Percentiles rank a stretch among this genome's conserved stretches.
Evolutionary conservation across 2,113 vertebrate species (phyloP).

Genomic region (Vanacampus margaritifer): DNA sequence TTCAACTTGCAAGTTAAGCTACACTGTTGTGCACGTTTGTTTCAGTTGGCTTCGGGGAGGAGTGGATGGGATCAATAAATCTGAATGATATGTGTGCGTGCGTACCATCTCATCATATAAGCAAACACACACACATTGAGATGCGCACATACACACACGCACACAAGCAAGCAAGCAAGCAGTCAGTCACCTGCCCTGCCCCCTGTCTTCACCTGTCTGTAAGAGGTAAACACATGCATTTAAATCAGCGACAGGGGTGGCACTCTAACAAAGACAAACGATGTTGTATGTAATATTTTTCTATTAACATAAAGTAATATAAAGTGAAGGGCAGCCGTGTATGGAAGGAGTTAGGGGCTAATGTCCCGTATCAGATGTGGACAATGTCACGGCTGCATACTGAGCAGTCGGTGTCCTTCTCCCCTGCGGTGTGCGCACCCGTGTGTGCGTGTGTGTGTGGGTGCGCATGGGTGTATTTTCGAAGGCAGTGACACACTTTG

Average conservation of each 20-base stretch:
- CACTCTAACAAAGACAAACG: constrained; percentile 99
- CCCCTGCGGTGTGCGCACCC: constrained; percentile 87
- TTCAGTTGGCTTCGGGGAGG: constrained; percentile 34
- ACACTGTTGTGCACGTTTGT: constrained; percentile 13
- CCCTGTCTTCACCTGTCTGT: constrained; percentile 79
- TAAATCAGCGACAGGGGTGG: constrained; percentile 75
- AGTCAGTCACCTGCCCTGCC: constrained; percentile 62
- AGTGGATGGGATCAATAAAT: constrained; percentile 71
- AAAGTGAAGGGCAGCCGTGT: constrained; percentile 99
- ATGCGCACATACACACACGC: constrained; percentile 5
- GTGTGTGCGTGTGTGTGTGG: constrained; percentile 72
- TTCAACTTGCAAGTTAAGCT: background rate
- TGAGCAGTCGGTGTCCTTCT: constrained; percentile 99
- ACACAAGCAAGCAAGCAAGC: constrained; percentile 6
- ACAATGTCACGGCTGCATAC: constrained; percentile 99
- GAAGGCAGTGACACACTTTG: constrained; percentile 75
- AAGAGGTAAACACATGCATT: constrained; percentile 94
- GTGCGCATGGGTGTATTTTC: constrained; percentile 72
- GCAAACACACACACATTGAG: constrained; percentile 8
- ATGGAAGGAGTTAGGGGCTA: constrained; percentile 99
- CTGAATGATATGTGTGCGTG: constrained; percentile 55
- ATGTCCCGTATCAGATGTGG: constrained; percentile 99
- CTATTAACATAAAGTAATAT: constrained; percentile 99
- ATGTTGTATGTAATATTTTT: constrained; percentile 99
- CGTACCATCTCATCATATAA: constrained; percentile 40